A percentile compares a stretch with the other conserved stretches of the same genome.
phyloP scores from a whole-genome alignment of 2,888 invertebrate species.

The Charanyca ferruginea region DNA sequence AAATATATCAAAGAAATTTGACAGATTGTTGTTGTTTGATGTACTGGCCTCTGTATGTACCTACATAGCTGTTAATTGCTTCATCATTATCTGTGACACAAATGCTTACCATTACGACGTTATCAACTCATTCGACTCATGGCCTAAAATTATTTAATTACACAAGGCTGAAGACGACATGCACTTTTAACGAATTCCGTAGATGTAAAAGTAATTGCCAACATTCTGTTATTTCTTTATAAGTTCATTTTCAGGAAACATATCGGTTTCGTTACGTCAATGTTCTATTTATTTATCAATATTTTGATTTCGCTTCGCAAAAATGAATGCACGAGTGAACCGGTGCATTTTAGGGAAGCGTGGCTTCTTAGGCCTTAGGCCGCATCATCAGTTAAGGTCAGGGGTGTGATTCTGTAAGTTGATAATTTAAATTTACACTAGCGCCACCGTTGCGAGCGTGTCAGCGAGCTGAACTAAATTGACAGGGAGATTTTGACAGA shows the following conservation, averaged over 20 bases:
- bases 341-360: no score
- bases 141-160: slow-evolving; percentile 20
- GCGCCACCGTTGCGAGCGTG: no score
- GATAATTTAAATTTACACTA: no score
- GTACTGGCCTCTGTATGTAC: no score
- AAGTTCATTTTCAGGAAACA: neutral
- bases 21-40: no score
- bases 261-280: neutral
- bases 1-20: no score
- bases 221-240: neutral
- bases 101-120: slow-evolving; percentile 34
- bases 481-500: no score
- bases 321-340: no score
- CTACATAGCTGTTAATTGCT: slow-evolving; percentile 29
- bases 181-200: slow-evolving; percentile 1
- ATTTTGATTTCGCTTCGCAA: slow-evolving; percentile 1
- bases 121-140: slow-evolving; percentile 21
- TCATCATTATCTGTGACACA: slow-evolving; percentile 47
- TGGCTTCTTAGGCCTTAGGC: no score
- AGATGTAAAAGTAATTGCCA: neutral
- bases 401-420: no score
- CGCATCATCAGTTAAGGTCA: no score
- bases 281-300: slow-evolving; percentile 16
- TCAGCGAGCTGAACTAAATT: no score
- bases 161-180: slow-evolving; percentile 12